phyloP scores from a whole-genome alignment of 2,888 invertebrate genomes.

The Nomada ferruginata region DNA sequence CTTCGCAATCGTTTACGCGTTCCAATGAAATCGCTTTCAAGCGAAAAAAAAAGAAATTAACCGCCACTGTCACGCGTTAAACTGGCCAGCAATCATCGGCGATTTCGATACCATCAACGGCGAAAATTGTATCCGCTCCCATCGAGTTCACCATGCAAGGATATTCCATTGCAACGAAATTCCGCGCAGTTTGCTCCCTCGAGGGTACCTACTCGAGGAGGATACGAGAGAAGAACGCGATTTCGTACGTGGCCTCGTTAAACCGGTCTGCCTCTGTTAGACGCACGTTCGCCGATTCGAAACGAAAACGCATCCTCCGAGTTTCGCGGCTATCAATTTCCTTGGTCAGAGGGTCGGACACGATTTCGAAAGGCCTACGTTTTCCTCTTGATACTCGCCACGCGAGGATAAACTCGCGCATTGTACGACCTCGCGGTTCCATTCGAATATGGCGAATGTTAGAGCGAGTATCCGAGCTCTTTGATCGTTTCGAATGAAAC shows the following conservation, averaged over 20 bases:
- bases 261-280: constrained; percentile 53
- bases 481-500: constrained; percentile 16
- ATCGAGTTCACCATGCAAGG: neutral
- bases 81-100: neutral
- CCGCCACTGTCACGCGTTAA: too few relatives aligned
- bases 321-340: constrained; percentile 25
- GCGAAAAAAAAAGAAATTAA: too few relatives aligned
- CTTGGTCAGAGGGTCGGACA: constrained; percentile 7
- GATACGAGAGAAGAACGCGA: constrained; percentile 35
- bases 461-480: neutral
- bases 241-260: constrained; percentile 55
- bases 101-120: neutral
- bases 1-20: too few relatives aligned
- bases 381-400: constrained; percentile 15
- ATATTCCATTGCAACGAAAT: constrained; percentile 11
- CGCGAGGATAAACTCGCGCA: constrained; percentile 34
- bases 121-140: neutral
- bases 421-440: constrained; percentile 9
- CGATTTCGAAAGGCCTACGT: constrained; percentile 6
- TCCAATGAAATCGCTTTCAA: neutral
- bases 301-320: constrained; percentile 33
- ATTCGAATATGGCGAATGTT: neutral
- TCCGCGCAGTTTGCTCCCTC: neutral
- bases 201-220: neutral
- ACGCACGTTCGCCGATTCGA: constrained; percentile 26